Evolutionary conservation across 2,888 invertebrate species (phyloP), one percentile per base, ranked within the genome.

Genomic region (Caenorhabditis angaria): DNA sequence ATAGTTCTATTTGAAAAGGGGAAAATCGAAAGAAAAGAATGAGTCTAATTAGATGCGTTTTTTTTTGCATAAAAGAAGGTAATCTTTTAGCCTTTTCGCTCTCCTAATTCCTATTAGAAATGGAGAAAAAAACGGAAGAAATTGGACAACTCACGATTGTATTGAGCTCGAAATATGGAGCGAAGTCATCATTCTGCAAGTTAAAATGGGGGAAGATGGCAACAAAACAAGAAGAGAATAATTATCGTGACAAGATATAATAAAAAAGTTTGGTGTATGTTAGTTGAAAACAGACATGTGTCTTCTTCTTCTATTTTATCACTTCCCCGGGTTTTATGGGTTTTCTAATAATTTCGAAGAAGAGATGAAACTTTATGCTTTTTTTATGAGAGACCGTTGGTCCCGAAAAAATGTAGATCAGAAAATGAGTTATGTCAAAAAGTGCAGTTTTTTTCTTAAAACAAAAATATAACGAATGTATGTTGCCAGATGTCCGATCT

Each of bases 1-100:
- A 41, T 18, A 3, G 41, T 2, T 12, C 5, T 18, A 14, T 18
- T 12, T 3, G 18, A 14, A 41, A 41, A 41, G 10, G 14, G 41
- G 18, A 32, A 32, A 32, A 32, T 18, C 14, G 18, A 41, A 41
- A 41, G 41, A 18, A 41, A 14, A 41, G 41, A 41, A 41, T 41
- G 41, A 41, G 41, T 41, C 41, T 41, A 41, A 41, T 41, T 41
- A 41, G 41, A 41, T 41, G 41, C 18, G 18, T 18, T 18, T 12
- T 41, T 41, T 32, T 41, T 41, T 41, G 41, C 41, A 41, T 41
- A 41, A 41, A 41, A 41, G 6, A 41, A 41, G 41, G 41, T 41
- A 41, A 41, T 41, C 41, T 41, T 41, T 41, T 18, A 41, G 41
- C 41, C 41, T 41, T 14, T 41, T 41, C 18, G 5, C 18, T 41